Base-by-base conservation (phyloP, 2,888 invertebrate species). In the Polyommatus iphigenia region DNA sequence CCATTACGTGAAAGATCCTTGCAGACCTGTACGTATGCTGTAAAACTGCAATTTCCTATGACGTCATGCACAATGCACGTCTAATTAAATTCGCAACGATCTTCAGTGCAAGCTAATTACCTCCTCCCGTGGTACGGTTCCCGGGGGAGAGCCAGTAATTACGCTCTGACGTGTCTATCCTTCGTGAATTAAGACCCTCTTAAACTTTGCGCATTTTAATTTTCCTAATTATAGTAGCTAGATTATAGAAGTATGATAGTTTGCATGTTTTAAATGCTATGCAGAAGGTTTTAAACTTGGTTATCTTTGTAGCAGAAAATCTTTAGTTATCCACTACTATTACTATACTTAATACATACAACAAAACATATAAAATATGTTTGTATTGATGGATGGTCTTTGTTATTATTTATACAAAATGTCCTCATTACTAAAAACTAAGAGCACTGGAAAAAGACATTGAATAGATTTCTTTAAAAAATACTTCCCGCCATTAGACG, bases 191-290 rank as follows among this genome's bases (percentile, higher is more conserved):
- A 72, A 73, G 20, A 73, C 73, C 41, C 73, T 73, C 46, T 73
- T 73, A 73, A 73, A 73, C 73, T 73, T 75, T 18, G 24, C 46
- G 75, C 75, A 75, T 75, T 75, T 75, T 54, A 75, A 75, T 75
- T 75, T 75, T 75, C 54, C 5, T 46, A 75, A 75, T 75, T 75
- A 75, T 75, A 54, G 15, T 6, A 32, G 29, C 29, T 67, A 24
- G 62, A 24, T 67, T 67, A 20, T 67, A 7, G 24, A 24, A 67
- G 67, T 29, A 67, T 29, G 24, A 29, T 29, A 29, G 15, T 67
- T 67, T 67, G 62, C 29, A 62, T 7, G 13, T 67, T 46, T 46
- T 29, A 15, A 15, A 67, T 24, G 20, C 5, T 50, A 50, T 50
- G 2, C 46, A 50, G 15, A 50, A 50, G 0, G 15, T 50, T 46